Conservation (phyloP, 2,113 vertebrate species). For the Sus scrofa region DNA sequence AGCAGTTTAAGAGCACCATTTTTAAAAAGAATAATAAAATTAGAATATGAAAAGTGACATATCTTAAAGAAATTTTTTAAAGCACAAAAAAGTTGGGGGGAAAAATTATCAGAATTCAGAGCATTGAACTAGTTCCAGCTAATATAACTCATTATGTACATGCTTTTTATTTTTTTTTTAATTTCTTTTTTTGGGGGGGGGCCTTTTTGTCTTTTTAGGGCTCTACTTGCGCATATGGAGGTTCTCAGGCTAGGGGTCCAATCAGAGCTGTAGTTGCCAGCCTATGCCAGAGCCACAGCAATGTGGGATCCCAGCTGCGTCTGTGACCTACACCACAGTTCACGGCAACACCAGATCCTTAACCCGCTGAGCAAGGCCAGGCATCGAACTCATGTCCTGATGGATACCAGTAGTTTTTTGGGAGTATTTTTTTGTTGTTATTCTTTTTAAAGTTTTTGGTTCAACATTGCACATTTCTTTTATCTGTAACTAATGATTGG, state of each 20-base stretch:
- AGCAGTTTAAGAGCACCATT: neutral
- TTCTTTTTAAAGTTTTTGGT: neutral
- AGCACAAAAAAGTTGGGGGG: neutral
- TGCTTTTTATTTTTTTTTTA: neutral
- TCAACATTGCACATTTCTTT: slow-evolving; percentile 15
- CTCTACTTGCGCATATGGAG: too few relatives aligned
- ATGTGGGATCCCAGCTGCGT: too few relatives aligned
- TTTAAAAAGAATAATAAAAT: neutral
- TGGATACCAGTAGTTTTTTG: too few relatives aligned
- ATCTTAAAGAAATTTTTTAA: neutral
- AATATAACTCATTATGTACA: neutral
- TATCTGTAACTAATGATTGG: neutral
- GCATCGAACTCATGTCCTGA: too few relatives aligned
- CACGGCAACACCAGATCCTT: too few relatives aligned
- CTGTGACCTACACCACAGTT: too few relatives aligned
- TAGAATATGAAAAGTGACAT: neutral
- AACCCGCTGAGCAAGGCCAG: too few relatives aligned
- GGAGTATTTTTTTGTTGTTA: neutral
- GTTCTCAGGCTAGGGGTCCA: too few relatives aligned
- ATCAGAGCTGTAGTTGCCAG: too few relatives aligned
- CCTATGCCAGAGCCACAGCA: too few relatives aligned
- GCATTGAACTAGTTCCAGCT: neutral
- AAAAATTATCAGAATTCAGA: neutral
- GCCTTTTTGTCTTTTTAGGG: too few relatives aligned
- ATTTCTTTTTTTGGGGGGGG: too few relatives aligned